These are phyloP conservation scores for Lasioglossum pauxillum DNA, from an alignment of 2,888 invertebrate genomes.

Conservation along the genomic window DNA sequence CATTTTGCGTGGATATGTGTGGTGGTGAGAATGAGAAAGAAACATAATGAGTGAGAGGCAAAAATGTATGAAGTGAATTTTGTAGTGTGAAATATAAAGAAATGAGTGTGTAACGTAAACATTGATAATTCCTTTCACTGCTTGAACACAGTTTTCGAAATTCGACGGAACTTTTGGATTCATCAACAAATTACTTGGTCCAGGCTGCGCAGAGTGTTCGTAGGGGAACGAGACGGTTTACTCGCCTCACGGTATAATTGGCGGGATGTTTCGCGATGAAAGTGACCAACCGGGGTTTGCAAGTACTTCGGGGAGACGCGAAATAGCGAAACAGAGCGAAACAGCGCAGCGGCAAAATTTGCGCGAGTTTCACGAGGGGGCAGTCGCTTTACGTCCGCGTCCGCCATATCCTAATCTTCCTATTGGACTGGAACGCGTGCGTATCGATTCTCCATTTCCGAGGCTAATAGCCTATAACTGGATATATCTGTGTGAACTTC, in stretches of 20 bases:
- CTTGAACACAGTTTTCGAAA: neutral
- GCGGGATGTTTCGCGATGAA: constrained; percentile 20
- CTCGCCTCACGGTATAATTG: constrained; percentile 10
- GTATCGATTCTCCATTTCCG: constrained; percentile 65
- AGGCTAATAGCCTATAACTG: constrained; percentile 48
- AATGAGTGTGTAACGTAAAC: no score
- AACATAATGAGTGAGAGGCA: no score
- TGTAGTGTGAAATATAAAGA: no score
- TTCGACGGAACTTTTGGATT: neutral
- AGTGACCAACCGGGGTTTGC: neutral
- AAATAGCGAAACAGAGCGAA: neutral
- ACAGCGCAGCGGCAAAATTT: constrained; percentile 11
- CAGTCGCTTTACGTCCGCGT: neutral
- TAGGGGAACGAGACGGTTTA: constrained; percentile 6
- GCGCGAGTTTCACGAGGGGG: no score
- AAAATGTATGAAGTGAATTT: no score
- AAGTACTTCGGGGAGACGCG: neutral
- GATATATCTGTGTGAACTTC: constrained; percentile 42
- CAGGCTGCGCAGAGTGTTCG: neutral
- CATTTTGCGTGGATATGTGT: no score
- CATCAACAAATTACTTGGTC: neutral
- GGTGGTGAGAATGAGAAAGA: no score
- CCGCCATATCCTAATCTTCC: constrained; percentile 54
- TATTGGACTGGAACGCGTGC: constrained; percentile 43
- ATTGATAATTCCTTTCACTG: no score